phyloP scores from a whole-genome alignment of 2,113 vertebrate species.

The Lamprotornis superbus region DNA sequence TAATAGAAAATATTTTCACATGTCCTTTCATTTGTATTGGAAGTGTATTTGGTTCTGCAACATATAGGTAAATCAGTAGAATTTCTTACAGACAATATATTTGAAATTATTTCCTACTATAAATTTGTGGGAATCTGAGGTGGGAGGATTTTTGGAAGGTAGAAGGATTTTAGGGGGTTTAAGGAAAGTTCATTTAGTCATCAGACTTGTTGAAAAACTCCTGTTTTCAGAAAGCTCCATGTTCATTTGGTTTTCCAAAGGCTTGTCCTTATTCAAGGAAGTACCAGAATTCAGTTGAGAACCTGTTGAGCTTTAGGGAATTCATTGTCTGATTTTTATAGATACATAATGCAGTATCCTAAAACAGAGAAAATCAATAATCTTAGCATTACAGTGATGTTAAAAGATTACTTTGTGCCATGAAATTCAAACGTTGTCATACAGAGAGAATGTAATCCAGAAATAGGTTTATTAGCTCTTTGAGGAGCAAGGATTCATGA shows the following conservation, averaged over 20 bases:
- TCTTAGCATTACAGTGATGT: neutral
- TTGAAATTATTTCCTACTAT: neutral
- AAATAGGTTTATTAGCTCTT: neutral
- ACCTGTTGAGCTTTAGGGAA: neutral
- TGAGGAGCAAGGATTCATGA: neutral
- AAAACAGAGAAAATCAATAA: neutral
- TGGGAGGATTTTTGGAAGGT: neutral
- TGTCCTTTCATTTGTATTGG: neutral
- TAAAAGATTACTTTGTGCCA: neutral
- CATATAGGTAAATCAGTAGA: neutral
- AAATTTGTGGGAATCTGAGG: neutral
- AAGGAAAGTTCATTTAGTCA: neutral
- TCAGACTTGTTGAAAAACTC: neutral
- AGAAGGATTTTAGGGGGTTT: neutral
- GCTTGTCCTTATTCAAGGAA: neutral
- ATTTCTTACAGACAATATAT: neutral
- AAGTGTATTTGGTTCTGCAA: neutral
- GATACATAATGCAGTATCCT: neutral
- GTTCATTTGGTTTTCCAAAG: neutral
- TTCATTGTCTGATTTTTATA: neutral
- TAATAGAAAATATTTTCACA: neutral
- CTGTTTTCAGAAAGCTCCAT: neutral
- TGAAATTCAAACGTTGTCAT: neutral
- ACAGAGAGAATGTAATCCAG: neutral
- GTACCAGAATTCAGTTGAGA: neutral